Percentiles rank a stretch among this genome's conserved stretches.
Evolutionary conservation across 2,113 vertebrate genomes (phyloP).

Genomic region (Zeus faber): DNA sequence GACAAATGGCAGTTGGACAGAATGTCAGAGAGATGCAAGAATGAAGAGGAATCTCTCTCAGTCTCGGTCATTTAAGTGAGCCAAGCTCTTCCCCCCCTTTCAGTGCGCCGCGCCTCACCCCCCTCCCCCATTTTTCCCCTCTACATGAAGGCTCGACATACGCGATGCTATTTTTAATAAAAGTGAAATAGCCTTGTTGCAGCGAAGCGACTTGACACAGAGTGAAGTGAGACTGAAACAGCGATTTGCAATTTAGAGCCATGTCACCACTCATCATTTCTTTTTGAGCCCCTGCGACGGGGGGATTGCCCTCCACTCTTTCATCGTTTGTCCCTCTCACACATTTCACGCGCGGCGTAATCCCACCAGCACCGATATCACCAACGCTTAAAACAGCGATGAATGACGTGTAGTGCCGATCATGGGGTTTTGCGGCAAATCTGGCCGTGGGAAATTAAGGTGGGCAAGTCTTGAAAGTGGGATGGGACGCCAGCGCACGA

Average conservation of each 20-base stretch:
- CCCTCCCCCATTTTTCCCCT: slow-evolving; percentile 34
- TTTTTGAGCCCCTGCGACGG: slow-evolving; percentile 56
- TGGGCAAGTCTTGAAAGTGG: no score
- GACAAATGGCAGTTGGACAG: slow-evolving; percentile 33
- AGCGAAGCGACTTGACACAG: slow-evolving; percentile 56
- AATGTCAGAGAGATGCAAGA: slow-evolving; percentile 44
- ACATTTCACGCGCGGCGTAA: no score
- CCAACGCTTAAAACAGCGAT: no score
- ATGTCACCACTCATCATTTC: slow-evolving; percentile 67
- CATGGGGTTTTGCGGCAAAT: no score
- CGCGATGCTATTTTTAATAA: slow-evolving; percentile 72
- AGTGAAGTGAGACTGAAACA: slow-evolving; percentile 71
- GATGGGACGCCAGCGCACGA: no score
- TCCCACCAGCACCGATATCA: no score
- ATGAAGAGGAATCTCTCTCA: slow-evolving; percentile 49
- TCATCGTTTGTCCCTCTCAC: slow-evolving; percentile 55
- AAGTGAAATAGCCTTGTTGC: slow-evolving; percentile 57
- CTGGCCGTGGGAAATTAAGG: no score
- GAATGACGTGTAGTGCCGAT: no score
- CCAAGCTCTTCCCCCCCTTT: not conserved
- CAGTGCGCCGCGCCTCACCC: slow-evolving; percentile 3
- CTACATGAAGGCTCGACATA: slow-evolving; percentile 55
- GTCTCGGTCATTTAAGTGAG: slow-evolving; percentile 36
- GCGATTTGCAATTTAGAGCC: slow-evolving; percentile 72
- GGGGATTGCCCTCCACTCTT: slow-evolving; percentile 59